Evolutionary conservation across 2,797 vertebrate genomes (phyloP), one percentile per base, ranked within the genome.

Genomic region (Valencia hispanica): DNA sequence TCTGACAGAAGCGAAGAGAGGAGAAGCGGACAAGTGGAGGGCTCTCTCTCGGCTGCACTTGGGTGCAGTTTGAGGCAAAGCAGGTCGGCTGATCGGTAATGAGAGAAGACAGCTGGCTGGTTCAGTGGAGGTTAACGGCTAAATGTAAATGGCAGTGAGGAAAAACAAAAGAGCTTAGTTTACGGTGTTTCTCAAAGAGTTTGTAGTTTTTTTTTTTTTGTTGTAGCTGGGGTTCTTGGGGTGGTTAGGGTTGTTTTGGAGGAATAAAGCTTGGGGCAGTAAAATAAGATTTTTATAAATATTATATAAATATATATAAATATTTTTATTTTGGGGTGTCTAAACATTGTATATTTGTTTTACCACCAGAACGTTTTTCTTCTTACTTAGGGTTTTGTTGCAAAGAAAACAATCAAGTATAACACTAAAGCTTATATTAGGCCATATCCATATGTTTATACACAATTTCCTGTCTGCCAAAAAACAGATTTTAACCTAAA

Each of bases 91-190:
- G 61, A 84, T 84, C 9, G 4, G 85, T 94, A 94, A 95, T 88
- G 88, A 91, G 86, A 93, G 68, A 81, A 81, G 94, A 94, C 94
- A 95, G 92, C 87, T 86, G 90, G 89, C 91, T 87, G 94, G 91
- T 94, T 94, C 92, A 92, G 81, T 25, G 72, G 90, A 91, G 93
- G 92, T 92, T 88, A 94, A 90, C 86, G 75, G 85, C 87, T 87
- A 88, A 90, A 83, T 68, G 71, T 83, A 84, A 86, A 91, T 90
- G 91, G 91, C 87, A 89, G 82, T 2, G 41, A 84, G 77, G 72
- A 84, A 84, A 91, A 88, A 84, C 79, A 84, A 55, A 48, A 34
- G 77, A 81, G 66, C 75, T 69, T 45, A 30, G 68, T 74, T 27
- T 30, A 75, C 48, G 78, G 79, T 78, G 51, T 87, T 41, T 79